Base-by-base conservation (phyloP, 2,113 vertebrate species). In the Cottus gobio region DNA sequence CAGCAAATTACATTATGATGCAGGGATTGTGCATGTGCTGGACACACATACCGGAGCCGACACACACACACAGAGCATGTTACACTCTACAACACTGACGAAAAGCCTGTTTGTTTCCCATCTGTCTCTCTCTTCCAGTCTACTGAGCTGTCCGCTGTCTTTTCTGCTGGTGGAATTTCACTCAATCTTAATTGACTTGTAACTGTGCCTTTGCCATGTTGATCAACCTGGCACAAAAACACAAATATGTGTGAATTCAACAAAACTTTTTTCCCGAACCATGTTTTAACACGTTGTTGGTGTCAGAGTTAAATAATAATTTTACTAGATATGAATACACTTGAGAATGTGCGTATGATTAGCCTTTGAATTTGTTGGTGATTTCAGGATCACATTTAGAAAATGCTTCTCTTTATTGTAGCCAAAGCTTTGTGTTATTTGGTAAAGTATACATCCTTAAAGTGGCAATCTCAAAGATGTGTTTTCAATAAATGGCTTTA, bases 131-230 rank as follows among this genome's bases (percentile, higher is more conserved):
- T 28, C 75, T 86, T 62, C 77, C 85, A 84, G 72, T 85, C 58
- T 68, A 82, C 72, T 86, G 79, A 82, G 81, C 85, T 83, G 82
- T 71, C 88, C 15, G 75, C 54, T 74, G 56, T 85, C 67, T 84
- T 85, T 73, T 67, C 85, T 87, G 69, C 52, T 81, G 71, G 54
- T 62, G 76, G 37, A 87, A 85, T 89, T 87, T 87, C 67, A 77
- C 70, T 91, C 79, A 84, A 71, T 86, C 83, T 86, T 91, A 89
- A 87, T 80, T 92, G 81, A 89, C 90, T 90, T 87, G 82, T 86
- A 82, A 85, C 82, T 83, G 75, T 79, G 71, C 30, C 67, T 87
- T 85, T 83, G 60, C 74, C 77, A 75, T 92, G 85, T 86, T 84
- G 70, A 87, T 88, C 64, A 83, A 42, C 62, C 79, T 88, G 80